Evolutionary conservation across 2,113 vertebrate genomes (phyloP).

Genomic region (Peromyscus maniculatus): DNA sequence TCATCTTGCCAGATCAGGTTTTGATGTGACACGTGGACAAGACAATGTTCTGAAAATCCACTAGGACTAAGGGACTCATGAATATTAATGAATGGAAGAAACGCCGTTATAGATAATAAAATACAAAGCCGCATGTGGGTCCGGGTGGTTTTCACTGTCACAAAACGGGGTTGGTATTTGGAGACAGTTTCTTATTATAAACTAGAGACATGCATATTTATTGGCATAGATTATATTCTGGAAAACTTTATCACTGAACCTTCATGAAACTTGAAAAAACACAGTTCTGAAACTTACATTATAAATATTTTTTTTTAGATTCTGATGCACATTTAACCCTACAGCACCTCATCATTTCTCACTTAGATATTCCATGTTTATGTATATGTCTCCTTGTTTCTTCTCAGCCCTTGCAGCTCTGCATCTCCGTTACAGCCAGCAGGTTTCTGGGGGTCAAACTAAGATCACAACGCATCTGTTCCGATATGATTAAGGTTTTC

Average conservation of each 20-base stretch:
- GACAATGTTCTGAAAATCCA: constrained; percentile 73
- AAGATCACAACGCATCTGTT: background rate
- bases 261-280: constrained; percentile 31
- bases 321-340: background rate
- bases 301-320: background rate
- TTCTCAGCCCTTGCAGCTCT: background rate
- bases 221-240: background rate
- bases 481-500: background rate
- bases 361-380: background rate
- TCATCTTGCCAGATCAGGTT: constrained; percentile 82
- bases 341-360: background rate
- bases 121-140: constrained; percentile 70
- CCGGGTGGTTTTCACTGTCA: constrained; percentile 71
- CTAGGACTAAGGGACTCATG: constrained; percentile 72
- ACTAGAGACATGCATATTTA: constrained; percentile 38
- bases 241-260: constrained; percentile 48
- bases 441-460: background rate
- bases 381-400: background rate
- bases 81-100: constrained; percentile 86
- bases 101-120: constrained; percentile 78
- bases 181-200: constrained; percentile 56
- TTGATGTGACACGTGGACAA: constrained; percentile 66
- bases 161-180: constrained; percentile 57
- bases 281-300: constrained; percentile 49
- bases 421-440: background rate